Evolutionary conservation across 2,113 vertebrate genomes (phyloP).

Genomic region (Cheirogaleus medius): DNA sequence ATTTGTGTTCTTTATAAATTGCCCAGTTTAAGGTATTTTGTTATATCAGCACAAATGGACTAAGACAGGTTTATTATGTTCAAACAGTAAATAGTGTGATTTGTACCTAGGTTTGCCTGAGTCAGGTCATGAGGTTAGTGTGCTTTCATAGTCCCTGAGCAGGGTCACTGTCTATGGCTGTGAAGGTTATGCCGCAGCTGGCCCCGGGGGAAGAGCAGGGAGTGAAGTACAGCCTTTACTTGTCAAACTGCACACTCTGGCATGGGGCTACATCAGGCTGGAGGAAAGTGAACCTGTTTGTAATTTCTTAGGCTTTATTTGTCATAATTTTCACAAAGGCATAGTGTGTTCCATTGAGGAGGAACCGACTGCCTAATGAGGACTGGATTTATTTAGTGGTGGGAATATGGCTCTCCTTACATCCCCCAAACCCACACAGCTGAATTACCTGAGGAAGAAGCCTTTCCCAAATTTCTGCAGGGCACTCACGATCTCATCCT

Average conservation of each 20-base stretch:
- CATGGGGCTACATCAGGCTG: not conserved
- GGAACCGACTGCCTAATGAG: not conserved
- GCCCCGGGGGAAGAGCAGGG: not conserved
- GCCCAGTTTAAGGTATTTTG: too few relatives aligned
- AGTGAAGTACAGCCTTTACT: not conserved
- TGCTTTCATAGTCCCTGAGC: not conserved
- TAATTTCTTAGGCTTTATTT: not conserved
- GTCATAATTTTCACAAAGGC: not conserved
- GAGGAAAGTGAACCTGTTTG: not conserved
- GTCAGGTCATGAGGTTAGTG: not conserved
- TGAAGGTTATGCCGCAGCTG: not conserved
- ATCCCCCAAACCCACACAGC: not conserved
- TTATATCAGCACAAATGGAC: not conserved
- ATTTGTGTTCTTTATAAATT: not conserved
- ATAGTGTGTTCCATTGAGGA: not conserved
- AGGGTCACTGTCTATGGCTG: not conserved
- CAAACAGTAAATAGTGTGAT: not conserved
- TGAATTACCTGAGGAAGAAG: not conserved
- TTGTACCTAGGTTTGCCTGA: not conserved
- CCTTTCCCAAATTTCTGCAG: not conserved
- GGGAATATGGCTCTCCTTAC: not conserved
- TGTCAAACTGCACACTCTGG: not conserved
- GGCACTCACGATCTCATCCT: not conserved
- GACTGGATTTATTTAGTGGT: not conserved
- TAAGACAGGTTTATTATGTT: not conserved